Percentiles rank a stretch among this genome's conserved stretches.
phyloP scores from a whole-genome alignment of 2,113 vertebrate genomes.

The Zeus faber region DNA sequence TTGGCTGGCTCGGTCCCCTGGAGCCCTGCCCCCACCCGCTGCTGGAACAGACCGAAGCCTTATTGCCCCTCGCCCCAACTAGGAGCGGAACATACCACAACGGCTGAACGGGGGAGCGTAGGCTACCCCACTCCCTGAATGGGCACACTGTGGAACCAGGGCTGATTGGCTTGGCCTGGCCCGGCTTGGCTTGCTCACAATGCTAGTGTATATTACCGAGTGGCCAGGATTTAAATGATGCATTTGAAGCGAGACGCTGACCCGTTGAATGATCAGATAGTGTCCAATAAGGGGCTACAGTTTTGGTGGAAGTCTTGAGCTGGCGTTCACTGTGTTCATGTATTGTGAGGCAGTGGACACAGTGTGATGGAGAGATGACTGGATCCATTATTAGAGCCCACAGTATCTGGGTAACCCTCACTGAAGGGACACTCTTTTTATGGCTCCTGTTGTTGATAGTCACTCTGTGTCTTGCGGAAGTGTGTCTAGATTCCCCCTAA shows the following conservation, averaged over 20 bases:
- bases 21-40: conserved; percentile 48
- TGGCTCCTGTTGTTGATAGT: too few relatives aligned
- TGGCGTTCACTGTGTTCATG: conserved; percentile 19
- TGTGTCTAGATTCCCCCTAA: too few relatives aligned
- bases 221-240: conserved; percentile 51
- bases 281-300: background rate
- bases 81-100: conserved; percentile 65
- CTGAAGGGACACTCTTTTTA: too few relatives aligned
- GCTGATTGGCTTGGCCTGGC: conserved; percentile 33
- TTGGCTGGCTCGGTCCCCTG: conserved; percentile 60
- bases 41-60: conserved; percentile 70
- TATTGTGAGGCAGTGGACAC: conserved; percentile 8
- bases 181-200: conserved; percentile 32
- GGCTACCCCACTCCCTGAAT: conserved; percentile 64
- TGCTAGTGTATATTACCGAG: conserved; percentile 32
- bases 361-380: too few relatives aligned
- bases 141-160: conserved; percentile 56
- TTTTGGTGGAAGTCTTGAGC: conserved; percentile 24
- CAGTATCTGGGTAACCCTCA: too few relatives aligned
- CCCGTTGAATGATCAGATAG: conserved; percentile 18
- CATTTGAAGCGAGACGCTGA: conserved; percentile 27
- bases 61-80: conserved; percentile 61
- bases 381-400: too few relatives aligned
- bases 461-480: too few relatives aligned
- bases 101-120: conserved; percentile 52